These are phyloP conservation scores for Phortica magna DNA, from an alignment of 2,888 invertebrate species.

Conservation along the genomic window DNA sequence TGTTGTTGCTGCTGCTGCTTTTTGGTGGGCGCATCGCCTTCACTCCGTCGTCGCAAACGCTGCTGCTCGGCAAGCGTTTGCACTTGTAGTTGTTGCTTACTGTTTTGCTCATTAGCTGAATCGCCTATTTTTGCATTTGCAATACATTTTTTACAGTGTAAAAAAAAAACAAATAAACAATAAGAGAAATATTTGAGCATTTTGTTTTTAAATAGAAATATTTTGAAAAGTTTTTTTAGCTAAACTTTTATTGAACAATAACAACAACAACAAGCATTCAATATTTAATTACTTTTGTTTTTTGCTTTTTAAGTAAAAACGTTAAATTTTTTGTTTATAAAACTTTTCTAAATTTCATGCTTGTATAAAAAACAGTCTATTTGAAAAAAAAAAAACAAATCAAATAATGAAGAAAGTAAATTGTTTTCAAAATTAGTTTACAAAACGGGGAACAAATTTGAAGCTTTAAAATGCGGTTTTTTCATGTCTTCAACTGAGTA, in stretches of 20 bases:
- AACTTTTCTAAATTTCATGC: slow-evolving; percentile 19
- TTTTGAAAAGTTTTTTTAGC: slow-evolving; percentile 10
- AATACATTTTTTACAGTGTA: background rate
- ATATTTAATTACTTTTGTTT: background rate
- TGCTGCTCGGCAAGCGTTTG: slow-evolving; percentile 71
- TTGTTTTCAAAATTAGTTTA: slow-evolving; percentile 14
- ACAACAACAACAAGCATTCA: slow-evolving; percentile 32
- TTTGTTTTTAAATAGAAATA: background rate
- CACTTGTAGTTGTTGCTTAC: slow-evolving; percentile 61
- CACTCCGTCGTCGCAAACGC: slow-evolving; percentile 81
- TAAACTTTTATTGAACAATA: slow-evolving; percentile 8
- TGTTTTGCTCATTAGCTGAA: slow-evolving; percentile 69
- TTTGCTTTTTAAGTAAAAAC: background rate
- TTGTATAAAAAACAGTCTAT: slow-evolving; percentile 2
- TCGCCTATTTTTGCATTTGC: slow-evolving; percentile 60
- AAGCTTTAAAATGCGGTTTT: slow-evolving; percentile 22
- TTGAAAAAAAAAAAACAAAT: background rate
- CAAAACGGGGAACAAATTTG: slow-evolving; percentile 1
- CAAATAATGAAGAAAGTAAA: background rate
- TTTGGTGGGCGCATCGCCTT: slow-evolving; percentile 80
- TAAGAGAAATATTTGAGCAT: background rate
- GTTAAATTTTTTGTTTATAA: background rate
- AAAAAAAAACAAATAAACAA: slow-evolving; percentile 7
- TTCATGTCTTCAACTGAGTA: slow-evolving; percentile 19
- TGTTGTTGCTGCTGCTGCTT: slow-evolving; percentile 65